phyloP scores from a whole-genome alignment of 2,888 invertebrate species.

The Ornithoptera alexandrae region DNA sequence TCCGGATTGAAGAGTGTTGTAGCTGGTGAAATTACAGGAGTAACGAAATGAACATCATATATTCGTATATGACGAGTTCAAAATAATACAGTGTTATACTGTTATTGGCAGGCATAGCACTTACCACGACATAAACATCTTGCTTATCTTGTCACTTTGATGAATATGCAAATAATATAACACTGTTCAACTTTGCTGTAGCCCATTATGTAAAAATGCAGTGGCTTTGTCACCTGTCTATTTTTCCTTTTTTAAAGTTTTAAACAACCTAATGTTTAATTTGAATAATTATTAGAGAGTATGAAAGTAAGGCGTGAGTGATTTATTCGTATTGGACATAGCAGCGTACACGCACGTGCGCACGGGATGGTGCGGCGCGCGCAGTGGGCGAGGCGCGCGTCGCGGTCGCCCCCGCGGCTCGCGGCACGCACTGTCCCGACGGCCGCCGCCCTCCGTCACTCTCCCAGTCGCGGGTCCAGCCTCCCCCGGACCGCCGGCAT shows the following conservation, averaged over 20 bases:
- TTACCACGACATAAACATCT: no score
- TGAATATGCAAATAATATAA: no score
- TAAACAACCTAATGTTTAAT: no score
- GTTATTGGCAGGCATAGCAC: no score
- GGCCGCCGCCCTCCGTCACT: constrained; percentile 44
- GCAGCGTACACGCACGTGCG: constrained; percentile 49
- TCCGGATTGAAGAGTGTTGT: no score
- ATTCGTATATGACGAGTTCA: no score
- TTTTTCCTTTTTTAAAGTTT: no score
- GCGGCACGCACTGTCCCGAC: constrained; percentile 61
- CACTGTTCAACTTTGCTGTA: not conserved
- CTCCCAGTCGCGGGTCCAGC: constrained; percentile 23
- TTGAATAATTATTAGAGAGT: no score
- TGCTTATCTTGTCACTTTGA: no score
- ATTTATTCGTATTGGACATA: constrained; percentile 43
- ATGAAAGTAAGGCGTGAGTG: not conserved
- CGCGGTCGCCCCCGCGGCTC: constrained; percentile 88
- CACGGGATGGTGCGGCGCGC: constrained; percentile 43
- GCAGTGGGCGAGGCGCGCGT: constrained; percentile 59
- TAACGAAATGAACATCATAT: no score
- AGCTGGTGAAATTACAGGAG: no score
- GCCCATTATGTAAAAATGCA: not conserved
- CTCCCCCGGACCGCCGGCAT: constrained; percentile 3
- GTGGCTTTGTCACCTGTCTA: not conserved
- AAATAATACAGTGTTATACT: no score